A percentile compares a stretch with the other conserved stretches of the same genome.
phyloP scores from a whole-genome alignment of 1,140 invertebrate genomes.

The Ctenoplectra terminalis region DNA sequence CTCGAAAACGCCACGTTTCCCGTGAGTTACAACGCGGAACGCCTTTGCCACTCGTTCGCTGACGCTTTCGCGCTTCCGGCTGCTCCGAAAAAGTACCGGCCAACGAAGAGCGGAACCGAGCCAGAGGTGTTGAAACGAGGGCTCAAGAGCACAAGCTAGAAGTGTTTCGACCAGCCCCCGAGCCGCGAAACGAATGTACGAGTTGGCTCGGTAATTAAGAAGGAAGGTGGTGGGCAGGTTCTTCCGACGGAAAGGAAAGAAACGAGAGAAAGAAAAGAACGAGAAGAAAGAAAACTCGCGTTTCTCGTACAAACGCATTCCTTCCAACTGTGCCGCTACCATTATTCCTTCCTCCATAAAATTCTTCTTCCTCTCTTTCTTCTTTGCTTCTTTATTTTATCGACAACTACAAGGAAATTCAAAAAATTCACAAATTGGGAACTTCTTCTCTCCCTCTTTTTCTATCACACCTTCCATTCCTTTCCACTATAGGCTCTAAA shows the following conservation, averaged over 20 bases:
- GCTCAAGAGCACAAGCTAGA: not conserved
- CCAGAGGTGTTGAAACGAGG: slow-evolving; percentile 18
- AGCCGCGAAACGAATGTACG: slow-evolving; percentile 62
- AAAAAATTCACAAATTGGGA: not conserved
- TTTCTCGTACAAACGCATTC: slow-evolving; percentile 48
- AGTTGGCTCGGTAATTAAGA: slow-evolving; percentile 62
- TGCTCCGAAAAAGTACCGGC: no score
- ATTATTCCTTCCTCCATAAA: no score
- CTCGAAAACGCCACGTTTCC: no score
- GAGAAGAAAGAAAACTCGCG: slow-evolving; percentile 62
- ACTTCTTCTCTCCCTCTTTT: not conserved
- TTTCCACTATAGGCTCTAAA: not conserved
- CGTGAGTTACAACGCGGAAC: slow-evolving; percentile 14
- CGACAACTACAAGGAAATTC: slow-evolving; percentile 6
- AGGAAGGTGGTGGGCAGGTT: slow-evolving; percentile 56
- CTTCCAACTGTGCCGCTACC: not conserved
- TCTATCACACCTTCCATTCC: not conserved
- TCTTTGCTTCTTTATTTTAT: not conserved
- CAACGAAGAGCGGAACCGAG: not conserved
- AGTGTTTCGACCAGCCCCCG: slow-evolving; percentile 50
- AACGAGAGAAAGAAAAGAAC: no score
- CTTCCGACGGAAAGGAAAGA: slow-evolving; percentile 45
- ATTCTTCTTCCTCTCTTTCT: not conserved
- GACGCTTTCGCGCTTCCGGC: slow-evolving; percentile 37
- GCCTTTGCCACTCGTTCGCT: slow-evolving; percentile 11